A percentile compares a stretch with the other conserved stretches of the same genome.
phyloP scores from a whole-genome alignment of 2,888 invertebrate species.

The Drosophila neonasuta region DNA sequence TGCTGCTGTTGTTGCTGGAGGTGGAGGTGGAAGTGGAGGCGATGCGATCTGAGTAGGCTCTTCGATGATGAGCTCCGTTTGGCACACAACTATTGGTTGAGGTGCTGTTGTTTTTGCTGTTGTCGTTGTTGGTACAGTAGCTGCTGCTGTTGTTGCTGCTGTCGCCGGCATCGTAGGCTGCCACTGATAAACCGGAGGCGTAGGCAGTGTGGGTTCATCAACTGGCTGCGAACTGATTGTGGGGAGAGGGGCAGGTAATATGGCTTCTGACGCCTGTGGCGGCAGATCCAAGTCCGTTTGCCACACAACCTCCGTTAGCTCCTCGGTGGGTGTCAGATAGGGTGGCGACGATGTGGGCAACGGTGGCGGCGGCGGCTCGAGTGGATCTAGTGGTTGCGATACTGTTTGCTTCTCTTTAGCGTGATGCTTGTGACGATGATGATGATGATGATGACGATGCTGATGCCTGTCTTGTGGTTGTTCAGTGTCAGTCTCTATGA shows the following conservation, averaged over 20 bases:
- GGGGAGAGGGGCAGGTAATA: background rate
- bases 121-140: background rate
- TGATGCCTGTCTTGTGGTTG: slow-evolving; percentile 18
- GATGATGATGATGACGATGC: slow-evolving; percentile 22
- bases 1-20: too few species aligned
- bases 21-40: slow-evolving; percentile 3
- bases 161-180: background rate
- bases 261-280: slow-evolving; percentile 12
- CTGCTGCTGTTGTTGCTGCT: background rate
- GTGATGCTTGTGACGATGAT: slow-evolving; percentile 29
- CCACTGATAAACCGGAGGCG: background rate
- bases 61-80: slow-evolving; percentile 25
- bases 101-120: slow-evolving; percentile 6
- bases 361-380: slow-evolving; percentile 63
- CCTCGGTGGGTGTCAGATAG: slow-evolving; percentile 52
- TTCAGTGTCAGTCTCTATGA: slow-evolving; percentile 27
- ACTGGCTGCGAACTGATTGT: background rate
- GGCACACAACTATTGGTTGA: slow-evolving; percentile 1
- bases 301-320: slow-evolving; percentile 33
- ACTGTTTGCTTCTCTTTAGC: slow-evolving; percentile 30
- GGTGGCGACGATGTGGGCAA: slow-evolving; percentile 56
- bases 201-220: too few species aligned
- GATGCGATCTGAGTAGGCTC: slow-evolving; percentile 9
- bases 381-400: slow-evolving; percentile 31
- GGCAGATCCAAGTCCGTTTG: slow-evolving; percentile 21